These are phyloP conservation scores for Trachelus stipa DNA, from an alignment of 2,888 invertebrate genomes.

Conservation along the genomic window DNA sequence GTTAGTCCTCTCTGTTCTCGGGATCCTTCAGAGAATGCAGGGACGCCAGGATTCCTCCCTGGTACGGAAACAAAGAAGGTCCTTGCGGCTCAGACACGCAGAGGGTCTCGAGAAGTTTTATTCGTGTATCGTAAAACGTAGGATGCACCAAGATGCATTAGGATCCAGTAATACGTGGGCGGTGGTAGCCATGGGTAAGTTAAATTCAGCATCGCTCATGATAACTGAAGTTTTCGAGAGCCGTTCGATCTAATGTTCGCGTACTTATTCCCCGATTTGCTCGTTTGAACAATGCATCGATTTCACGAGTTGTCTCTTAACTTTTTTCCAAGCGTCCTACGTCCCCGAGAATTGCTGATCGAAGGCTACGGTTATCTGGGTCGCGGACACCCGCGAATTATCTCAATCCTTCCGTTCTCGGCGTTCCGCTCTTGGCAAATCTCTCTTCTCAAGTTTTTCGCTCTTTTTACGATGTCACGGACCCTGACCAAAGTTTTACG, in stretches of 20 bases:
- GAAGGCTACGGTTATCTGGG: constrained; percentile 59
- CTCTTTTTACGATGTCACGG: constrained; percentile 8
- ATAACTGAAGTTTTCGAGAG: not conserved
- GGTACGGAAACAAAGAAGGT: not conserved
- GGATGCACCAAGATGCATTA: not conserved
- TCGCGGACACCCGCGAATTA: constrained; percentile 58
- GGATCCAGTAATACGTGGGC: too few species aligned
- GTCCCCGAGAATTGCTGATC: constrained; percentile 49
- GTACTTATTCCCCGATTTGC: not conserved
- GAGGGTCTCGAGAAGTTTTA: not conserved
- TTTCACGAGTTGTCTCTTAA: constrained; percentile 44
- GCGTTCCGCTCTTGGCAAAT: constrained; percentile 20
- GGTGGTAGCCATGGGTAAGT: not conserved
- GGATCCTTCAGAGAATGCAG: not conserved
- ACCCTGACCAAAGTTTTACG: constrained; percentile 4
- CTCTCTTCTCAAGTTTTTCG: constrained; percentile 9
- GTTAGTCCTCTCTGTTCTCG: not conserved
- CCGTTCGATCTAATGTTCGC: not conserved
- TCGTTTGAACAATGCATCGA: constrained; percentile 29
- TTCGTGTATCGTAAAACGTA: not conserved
- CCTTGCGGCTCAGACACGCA: not conserved
- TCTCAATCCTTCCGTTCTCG: constrained; percentile 59
- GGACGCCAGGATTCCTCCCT: not conserved
- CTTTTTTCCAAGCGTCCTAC: constrained; percentile 28
- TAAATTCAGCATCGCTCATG: not conserved